Conservation (phyloP, 2,113 vertebrate genomes). For the Varanus salvator region DNA sequence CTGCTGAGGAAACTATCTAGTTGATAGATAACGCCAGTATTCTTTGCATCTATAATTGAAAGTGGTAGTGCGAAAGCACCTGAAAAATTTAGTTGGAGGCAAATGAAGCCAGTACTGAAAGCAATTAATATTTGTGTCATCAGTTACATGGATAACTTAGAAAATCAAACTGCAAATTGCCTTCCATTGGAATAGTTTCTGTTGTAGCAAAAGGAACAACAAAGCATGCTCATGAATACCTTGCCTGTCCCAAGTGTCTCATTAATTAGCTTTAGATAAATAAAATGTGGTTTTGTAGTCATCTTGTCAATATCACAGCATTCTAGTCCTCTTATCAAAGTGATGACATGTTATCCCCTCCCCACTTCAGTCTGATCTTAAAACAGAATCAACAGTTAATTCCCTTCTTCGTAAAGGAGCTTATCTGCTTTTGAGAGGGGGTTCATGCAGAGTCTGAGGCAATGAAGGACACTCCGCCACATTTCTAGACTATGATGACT, state of each 20-base stretch:
- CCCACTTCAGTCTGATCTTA: neutral
- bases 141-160: neutral
- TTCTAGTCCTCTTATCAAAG: neutral
- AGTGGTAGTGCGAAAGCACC: neutral
- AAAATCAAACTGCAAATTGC: neutral
- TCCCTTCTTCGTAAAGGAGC: neutral
- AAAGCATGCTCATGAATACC: neutral
- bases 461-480: too few species aligned
- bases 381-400: neutral
- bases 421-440: neutral
- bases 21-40: too few species aligned
- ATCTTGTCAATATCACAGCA: neutral
- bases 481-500: too few species aligned
- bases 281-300: neutral
- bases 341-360: neutral
- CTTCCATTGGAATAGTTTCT: neutral
- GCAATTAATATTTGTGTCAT: neutral
- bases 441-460: neutral
- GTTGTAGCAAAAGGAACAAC: neutral
- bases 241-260: neutral
- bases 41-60: too few species aligned
- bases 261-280: constrained; percentile 8
- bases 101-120: constrained; percentile 26
- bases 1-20: too few species aligned
- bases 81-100: constrained; percentile 32